Conservation (phyloP, 2,888 invertebrate genomes). For the Nephrotoma guestfalica region DNA sequence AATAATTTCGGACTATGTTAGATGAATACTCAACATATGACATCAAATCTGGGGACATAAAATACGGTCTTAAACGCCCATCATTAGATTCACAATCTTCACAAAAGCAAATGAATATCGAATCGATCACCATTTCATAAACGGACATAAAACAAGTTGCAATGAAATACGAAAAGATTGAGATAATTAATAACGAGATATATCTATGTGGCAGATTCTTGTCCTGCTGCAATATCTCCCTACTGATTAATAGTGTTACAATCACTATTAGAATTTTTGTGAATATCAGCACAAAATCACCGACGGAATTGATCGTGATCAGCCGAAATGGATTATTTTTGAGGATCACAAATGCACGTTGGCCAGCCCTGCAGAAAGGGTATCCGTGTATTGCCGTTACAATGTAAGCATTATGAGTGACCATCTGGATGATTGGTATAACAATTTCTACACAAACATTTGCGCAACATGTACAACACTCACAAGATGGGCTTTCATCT, state of each 20-base stretch:
- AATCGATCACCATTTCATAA: slow-evolving; percentile 59
- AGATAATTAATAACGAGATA: slow-evolving; percentile 46
- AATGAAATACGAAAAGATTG: slow-evolving; percentile 50
- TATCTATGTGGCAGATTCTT: slow-evolving; percentile 41
- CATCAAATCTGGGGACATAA: slow-evolving; percentile 50
- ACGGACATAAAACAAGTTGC: slow-evolving; percentile 58
- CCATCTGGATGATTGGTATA: slow-evolving; percentile 48
- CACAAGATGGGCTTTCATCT: not conserved
- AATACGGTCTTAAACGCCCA: slow-evolving; percentile 44
- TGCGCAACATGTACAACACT: slow-evolving; percentile 38
- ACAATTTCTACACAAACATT: slow-evolving; percentile 52
- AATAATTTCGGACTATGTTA: not conserved
- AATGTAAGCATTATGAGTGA: slow-evolving; percentile 57
- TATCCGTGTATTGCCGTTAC: slow-evolving; percentile 55
- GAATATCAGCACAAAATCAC: slow-evolving; percentile 53
- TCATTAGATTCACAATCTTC: slow-evolving; percentile 52
- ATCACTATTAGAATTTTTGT: slow-evolving; percentile 51
- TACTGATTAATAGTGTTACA: slow-evolving; percentile 43
- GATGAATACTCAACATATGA: slow-evolving; percentile 41
- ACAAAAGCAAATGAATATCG: slow-evolving; percentile 52
- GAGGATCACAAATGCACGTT: slow-evolving; percentile 45
- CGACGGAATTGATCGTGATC: slow-evolving; percentile 57
- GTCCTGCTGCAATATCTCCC: slow-evolving; percentile 38
- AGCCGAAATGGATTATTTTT: slow-evolving; percentile 48
- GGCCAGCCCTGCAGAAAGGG: slow-evolving; percentile 46